A percentile compares a stretch with the other conserved stretches of the same genome.
phyloP scores from a whole-genome alignment of 92 coral and sea anemone genomes.

The Epizoanthus ramosus region DNA sequence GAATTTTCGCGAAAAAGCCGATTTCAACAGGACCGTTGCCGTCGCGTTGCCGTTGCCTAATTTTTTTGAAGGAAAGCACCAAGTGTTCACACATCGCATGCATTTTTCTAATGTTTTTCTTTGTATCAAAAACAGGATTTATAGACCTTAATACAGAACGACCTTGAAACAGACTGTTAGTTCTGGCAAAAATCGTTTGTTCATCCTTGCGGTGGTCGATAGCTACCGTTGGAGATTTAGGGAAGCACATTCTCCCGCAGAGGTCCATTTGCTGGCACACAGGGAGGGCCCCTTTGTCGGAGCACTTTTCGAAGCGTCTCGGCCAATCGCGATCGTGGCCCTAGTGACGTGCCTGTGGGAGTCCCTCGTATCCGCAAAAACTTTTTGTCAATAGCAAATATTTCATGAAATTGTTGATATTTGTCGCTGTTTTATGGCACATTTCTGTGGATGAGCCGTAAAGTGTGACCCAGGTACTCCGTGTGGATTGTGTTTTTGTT shows the following conservation, averaged over 20 bases:
- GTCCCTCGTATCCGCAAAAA: conserved; percentile 27
- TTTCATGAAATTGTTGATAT: conserved; percentile 17
- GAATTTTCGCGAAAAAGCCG: too few relatives aligned
- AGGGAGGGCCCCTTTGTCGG: conserved; percentile 17
- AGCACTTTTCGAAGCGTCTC: conserved; percentile 13
- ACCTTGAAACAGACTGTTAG: too few relatives aligned
- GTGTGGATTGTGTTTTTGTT: conserved; percentile 21
- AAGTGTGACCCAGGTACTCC: conserved; percentile 6
- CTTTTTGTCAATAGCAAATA: conserved; percentile 8
- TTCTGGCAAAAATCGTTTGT: neutral
- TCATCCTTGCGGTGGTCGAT: too few relatives aligned
- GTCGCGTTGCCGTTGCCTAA: too few relatives aligned
- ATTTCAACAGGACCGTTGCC: too few relatives aligned
- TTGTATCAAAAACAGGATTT: too few relatives aligned
- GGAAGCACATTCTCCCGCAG: neutral
- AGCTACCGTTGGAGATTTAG: too few relatives aligned
- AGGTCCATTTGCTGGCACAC: conserved; percentile 16
- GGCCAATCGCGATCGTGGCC: conserved; percentile 38
- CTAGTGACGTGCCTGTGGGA: conserved; percentile 21
- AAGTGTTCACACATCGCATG: too few relatives aligned
- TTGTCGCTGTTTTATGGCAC: neutral
- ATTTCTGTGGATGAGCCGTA: neutral
- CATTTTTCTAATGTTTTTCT: too few relatives aligned
- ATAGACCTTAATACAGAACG: too few relatives aligned
- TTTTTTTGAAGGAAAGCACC: too few relatives aligned